Conservation (phyloP, 2,888 invertebrate species). For the Pristionchus mayeri region DNA sequence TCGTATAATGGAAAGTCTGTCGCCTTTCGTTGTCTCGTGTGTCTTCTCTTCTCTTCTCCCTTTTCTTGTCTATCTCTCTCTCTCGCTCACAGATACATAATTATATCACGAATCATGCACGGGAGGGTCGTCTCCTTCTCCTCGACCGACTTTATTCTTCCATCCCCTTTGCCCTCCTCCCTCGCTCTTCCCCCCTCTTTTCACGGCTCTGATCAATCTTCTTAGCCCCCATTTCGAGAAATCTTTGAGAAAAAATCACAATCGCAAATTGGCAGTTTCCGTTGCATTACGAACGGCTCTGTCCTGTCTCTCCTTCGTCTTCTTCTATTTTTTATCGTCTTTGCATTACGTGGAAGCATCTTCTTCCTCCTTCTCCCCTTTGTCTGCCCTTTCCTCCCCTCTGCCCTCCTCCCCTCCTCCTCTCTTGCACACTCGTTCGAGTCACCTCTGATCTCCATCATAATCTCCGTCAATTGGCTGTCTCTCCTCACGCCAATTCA, state of each 20-base stretch:
- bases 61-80: not conserved
- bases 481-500: not conserved
- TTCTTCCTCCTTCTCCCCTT: not conserved
- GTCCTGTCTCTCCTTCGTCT: constrained; percentile 10
- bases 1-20: constrained; percentile 21
- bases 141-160: constrained; percentile 38
- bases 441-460: constrained; percentile 19
- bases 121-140: constrained; percentile 14
- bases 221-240: not conserved
- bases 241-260: not conserved
- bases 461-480: not conserved
- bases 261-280: not conserved
- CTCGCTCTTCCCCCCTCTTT: not conserved
- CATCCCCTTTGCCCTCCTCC: not conserved
- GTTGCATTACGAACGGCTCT: constrained; percentile 18
- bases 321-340: not conserved
- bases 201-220: not conserved
- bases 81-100: constrained; percentile 44
- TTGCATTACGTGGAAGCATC: not conserved
- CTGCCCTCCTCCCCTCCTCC: not conserved
- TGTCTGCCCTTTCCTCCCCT: not conserved
- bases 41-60: not conserved
- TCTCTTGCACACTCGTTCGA: not conserved
- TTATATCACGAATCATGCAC: constrained; percentile 48
- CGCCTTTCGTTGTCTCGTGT: not conserved